Percentiles rank a stretch among this genome's conserved stretches.
phyloP scores from a whole-genome alignment of 2,888 invertebrate species.

The Neocrepidodera transversa region DNA sequence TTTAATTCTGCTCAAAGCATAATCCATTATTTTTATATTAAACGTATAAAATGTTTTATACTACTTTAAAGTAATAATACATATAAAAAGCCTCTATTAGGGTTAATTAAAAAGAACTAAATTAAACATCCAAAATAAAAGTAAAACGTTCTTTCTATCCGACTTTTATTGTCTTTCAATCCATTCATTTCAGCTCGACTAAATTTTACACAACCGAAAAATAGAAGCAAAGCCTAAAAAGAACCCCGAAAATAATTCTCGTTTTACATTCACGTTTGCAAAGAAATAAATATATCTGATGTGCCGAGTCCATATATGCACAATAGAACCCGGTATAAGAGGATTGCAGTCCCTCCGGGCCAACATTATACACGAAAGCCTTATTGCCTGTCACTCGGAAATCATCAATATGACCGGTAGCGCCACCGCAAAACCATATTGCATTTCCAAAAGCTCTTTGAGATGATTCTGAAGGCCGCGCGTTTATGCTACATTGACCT shows the following conservation, averaged over 20 bases:
- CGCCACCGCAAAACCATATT: conserved; percentile 53
- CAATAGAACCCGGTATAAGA: conserved; percentile 45
- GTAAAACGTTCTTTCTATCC: not conserved
- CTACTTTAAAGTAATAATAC: too few relatives aligned
- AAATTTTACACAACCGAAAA: conserved; percentile 27
- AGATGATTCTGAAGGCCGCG: conserved; percentile 42
- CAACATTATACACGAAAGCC: conserved; percentile 48
- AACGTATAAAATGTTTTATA: too few relatives aligned
- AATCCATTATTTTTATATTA: too few relatives aligned
- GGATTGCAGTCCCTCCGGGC: conserved; percentile 46
- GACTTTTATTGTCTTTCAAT: conserved; percentile 1
- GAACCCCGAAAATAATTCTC: conserved; percentile 31
- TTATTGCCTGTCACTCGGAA: conserved; percentile 51
- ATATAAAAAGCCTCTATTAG: too few relatives aligned
- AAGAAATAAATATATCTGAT: conserved; percentile 41
- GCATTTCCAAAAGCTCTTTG: conserved; percentile 50
- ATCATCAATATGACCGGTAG: conserved; percentile 53
- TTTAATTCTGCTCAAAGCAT: too few relatives aligned
- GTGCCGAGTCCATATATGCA: conserved; percentile 33
- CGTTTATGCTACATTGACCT: conserved; percentile 30
- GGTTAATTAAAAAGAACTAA: too few relatives aligned
- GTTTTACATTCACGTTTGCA: conserved; percentile 40
- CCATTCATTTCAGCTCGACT: conserved; percentile 18
- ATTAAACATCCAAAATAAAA: too few relatives aligned
- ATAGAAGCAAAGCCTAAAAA: conserved; percentile 9